Conservation (phyloP, 2,113 vertebrate genomes). For the Pelecanoides urinatrix region DNA sequence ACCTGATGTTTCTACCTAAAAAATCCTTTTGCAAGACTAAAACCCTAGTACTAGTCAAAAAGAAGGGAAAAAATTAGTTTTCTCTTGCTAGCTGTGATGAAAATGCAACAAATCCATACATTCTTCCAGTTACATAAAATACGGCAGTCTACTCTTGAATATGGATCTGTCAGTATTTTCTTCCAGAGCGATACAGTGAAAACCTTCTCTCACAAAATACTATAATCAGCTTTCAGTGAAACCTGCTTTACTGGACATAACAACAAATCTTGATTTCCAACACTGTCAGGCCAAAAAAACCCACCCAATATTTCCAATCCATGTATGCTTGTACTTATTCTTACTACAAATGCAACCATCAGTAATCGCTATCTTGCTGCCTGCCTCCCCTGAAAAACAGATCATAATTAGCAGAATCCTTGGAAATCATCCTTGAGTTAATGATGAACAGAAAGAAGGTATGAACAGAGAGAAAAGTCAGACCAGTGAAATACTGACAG, state of each 20-base stretch:
- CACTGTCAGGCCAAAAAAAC: not conserved
- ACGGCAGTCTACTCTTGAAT: not conserved
- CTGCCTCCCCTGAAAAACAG: not conserved
- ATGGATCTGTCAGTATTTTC: not conserved
- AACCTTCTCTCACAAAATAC: not conserved
- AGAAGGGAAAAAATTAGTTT: accelerated
- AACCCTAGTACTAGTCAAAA: not conserved
- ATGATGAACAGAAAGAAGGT: not conserved
- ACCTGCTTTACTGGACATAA: not conserved
- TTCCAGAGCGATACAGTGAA: not conserved
- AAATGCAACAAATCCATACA: not conserved
- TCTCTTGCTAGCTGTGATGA: not conserved
- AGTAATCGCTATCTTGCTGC: not conserved
- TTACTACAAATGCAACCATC: not conserved
- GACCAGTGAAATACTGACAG: not conserved
- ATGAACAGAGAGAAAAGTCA: not conserved
- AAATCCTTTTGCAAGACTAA: not conserved
- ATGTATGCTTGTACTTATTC: not conserved
- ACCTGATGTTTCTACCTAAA: not conserved
- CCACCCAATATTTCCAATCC: not conserved
- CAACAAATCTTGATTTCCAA: not conserved
- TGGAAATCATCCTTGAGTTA: not conserved
- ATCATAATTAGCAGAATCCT: not conserved
- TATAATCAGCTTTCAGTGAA: conserved; percentile 1
- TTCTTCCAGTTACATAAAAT: not conserved